A percentile compares a stretch with the other conserved stretches of the same genome.
Evolutionary conservation across 2,797 vertebrate genomes (phyloP).

Genomic region (Diplodus puntazzo): DNA sequence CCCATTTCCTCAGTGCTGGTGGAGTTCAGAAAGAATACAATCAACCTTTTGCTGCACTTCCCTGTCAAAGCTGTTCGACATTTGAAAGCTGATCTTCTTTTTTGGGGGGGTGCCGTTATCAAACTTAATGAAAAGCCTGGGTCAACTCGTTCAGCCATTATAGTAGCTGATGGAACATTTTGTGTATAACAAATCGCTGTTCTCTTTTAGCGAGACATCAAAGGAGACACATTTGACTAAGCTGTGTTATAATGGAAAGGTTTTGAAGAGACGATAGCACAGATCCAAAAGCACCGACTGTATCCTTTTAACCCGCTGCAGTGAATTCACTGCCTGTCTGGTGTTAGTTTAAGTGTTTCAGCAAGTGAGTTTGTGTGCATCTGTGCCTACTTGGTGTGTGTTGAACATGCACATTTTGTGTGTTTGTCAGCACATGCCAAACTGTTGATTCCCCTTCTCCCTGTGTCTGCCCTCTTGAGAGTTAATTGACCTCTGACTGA

Average conservation of each 20-base stretch:
- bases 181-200: constrained; percentile 22
- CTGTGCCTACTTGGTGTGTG: constrained; percentile 14
- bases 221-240: constrained; percentile 20
- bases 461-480: constrained; percentile 46
- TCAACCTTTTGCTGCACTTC: constrained; percentile 42
- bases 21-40: constrained; percentile 37
- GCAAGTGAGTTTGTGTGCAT: constrained; percentile 10
- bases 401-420: constrained; percentile 40
- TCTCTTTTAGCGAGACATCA: constrained; percentile 42
- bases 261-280: constrained; percentile 12
- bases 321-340: constrained; percentile 5
- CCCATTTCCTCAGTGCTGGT: constrained; percentile 29
- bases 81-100: constrained; percentile 13
- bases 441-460: constrained; percentile 45
- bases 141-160: constrained; percentile 29
- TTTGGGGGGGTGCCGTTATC: constrained; percentile 8
- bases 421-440: constrained; percentile 54
- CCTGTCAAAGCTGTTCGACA: constrained; percentile 40
- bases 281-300: constrained; percentile 39
- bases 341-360: constrained; percentile 26
- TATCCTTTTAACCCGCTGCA: constrained; percentile 25
- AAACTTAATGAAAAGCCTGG: constrained; percentile 41
- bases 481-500: constrained; percentile 66
- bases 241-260: constrained; percentile 1
- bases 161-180: constrained; percentile 30